Base-by-base conservation (phyloP, 2,888 invertebrate species). In the Ptilodon capucinus region DNA sequence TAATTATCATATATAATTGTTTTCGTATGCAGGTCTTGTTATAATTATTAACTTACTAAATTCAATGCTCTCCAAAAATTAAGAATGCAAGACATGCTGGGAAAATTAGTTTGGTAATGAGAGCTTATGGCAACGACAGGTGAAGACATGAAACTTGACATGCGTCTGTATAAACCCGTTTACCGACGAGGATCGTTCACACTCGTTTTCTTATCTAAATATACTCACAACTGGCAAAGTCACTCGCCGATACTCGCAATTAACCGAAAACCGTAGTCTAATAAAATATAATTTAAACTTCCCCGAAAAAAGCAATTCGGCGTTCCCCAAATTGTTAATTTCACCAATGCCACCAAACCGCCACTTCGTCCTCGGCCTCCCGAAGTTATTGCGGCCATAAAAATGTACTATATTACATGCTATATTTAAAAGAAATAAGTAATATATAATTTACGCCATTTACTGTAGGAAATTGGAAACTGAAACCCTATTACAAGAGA, bases 241-340 rank as follows among this genome's bases (percentile, higher is more conserved):
- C 9, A 23, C 9, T 23, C 2, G 7, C 23, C 8, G 8, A 7
- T n/a, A 18, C 16, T 8, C 13, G 9, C 30, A 30, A n/a, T 30
- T 30, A 23, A 23, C 49, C 43, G 49, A 49, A 64, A 53, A 57
- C 64, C 64, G 49, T 64, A 64, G 48, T 55, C 49, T 53, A 61
- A 61, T 61, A 57, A 63, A 65, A 58, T 57, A 55, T 59, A 58
- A 60, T 64, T 64, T 63, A 60, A 61, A 59, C 50, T 61, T 57
- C 50, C 48, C 43, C 42, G 46, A 19, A 8, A 64, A 62, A 64
- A 60, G 51, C 52, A 57, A 57, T 60, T 62, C 44, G 17, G 57
- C 57, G 49, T 44, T 57, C 47, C 52, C 55, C 54, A 60, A 61
- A 62, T 62, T 62, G 57, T 64, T 64, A 66, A 68, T 71, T 66